A percentile compares a stretch with the other conserved stretches of the same genome.
Evolutionary conservation across 1,140 invertebrate species (phyloP).

Genomic region (Drosophila tsacasi): DNA sequence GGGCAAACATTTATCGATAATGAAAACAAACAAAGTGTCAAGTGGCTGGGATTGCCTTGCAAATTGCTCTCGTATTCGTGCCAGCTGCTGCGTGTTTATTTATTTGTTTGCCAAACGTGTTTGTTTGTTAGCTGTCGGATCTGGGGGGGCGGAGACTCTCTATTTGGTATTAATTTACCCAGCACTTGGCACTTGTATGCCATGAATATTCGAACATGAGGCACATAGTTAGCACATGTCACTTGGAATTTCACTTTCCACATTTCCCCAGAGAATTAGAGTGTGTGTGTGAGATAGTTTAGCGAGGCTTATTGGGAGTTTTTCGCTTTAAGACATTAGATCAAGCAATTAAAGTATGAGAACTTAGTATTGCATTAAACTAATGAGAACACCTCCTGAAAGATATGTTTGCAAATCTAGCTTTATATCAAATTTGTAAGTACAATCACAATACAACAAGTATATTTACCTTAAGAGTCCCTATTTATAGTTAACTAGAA

Average conservation of each 20-base stretch:
- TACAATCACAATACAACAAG: not conserved
- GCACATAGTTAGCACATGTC: slow-evolving; percentile 22
- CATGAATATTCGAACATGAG: slow-evolving; percentile 13
- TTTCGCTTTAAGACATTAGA: not conserved
- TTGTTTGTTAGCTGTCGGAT: slow-evolving; percentile 20
- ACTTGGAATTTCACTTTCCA: slow-evolving; percentile 25
- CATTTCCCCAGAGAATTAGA: slow-evolving; percentile 7
- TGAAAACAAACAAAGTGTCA: slow-evolving; percentile 44
- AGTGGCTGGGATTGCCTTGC: slow-evolving; percentile 42
- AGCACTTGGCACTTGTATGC: slow-evolving; percentile 24
- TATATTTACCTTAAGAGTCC: not conserved
- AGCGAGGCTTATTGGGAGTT: not conserved
- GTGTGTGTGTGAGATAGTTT: not conserved
- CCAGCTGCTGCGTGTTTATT: slow-evolving; percentile 31
- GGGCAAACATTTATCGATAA: slow-evolving; percentile 57
- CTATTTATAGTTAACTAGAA: too few relatives aligned
- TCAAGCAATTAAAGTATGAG: not conserved
- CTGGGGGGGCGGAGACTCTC: not conserved
- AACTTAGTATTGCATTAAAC: not conserved
- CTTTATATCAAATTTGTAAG: not conserved
- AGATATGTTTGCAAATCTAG: not conserved
- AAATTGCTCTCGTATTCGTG: slow-evolving; percentile 36
- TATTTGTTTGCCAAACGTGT: slow-evolving; percentile 48
- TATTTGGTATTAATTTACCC: slow-evolving; percentile 25
- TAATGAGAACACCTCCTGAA: not conserved